Conservation (phyloP, 2,113 vertebrate genomes). For the Saguinus imperator region DNA sequence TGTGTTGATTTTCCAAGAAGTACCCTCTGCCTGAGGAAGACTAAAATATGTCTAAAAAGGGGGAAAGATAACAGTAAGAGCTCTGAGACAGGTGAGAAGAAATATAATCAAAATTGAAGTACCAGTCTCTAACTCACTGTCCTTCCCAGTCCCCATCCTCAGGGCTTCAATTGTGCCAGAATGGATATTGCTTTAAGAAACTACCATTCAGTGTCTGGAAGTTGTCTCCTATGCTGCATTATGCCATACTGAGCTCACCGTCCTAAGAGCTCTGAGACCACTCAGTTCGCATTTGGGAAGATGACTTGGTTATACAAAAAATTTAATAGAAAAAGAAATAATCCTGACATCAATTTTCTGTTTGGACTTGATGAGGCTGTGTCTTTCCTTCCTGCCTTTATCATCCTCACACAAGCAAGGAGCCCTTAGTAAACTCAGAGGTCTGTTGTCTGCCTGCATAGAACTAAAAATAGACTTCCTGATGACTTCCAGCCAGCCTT, state of each 20-base stretch:
- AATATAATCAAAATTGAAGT: neutral
- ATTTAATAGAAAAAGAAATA: neutral
- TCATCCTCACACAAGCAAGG: neutral
- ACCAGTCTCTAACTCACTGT: neutral
- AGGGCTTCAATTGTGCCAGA: neutral
- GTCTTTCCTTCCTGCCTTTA: neutral
- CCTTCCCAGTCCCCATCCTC: neutral
- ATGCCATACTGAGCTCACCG: neutral
- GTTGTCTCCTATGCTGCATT: neutral
- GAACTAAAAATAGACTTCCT: conserved; percentile 38
- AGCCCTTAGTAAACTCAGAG: neutral
- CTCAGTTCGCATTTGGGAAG: neutral
- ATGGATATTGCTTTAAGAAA: neutral
- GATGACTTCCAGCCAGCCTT: neutral
- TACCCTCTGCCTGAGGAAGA: neutral
- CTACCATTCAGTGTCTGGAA: neutral
- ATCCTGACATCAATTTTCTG: conserved; percentile 46
- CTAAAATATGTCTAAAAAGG: neutral
- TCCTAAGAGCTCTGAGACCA: neutral
- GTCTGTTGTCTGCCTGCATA: neutral
- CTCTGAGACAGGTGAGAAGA: neutral
- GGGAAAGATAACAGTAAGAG: neutral
- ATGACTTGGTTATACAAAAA: neutral
- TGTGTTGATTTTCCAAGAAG: neutral
- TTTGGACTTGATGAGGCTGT: neutral